Base-by-base conservation (phyloP, 2,797 vertebrate genomes). In the Takifugu ocellatus region DNA sequence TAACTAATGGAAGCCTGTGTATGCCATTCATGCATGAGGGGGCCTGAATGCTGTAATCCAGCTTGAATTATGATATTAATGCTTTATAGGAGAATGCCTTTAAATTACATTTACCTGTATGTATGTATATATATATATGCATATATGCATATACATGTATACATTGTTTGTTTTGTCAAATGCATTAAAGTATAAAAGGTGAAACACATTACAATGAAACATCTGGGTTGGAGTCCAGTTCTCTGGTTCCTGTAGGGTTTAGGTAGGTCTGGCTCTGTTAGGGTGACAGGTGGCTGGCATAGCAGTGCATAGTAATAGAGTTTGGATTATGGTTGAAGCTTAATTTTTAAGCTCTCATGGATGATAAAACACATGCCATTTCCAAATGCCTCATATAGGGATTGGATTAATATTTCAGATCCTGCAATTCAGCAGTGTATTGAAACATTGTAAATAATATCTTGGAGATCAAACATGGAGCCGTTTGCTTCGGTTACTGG, bases 1-100 rank as follows among this genome's bases (percentile, higher is more conserved):
- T 88, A 89, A 84, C 83, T 89, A 87, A 88, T 85, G 84, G 84
- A 88, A 70, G 84, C 79, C 75, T 81, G 80, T 77, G 75, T 76
- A 69, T 76, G 75, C 79, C 77, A 75, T 85, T 87, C 86, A 88
- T 72, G 86, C 87, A 82, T 87, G 87, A 89, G 59, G 65, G 78
- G 68, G 45, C 59, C 72, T 66, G 78, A 75, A 70, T 79, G 78
- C 70, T 60, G 81, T 79, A 80, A 88, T 86, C 61, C 69, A 60
- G 63, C 54, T 17, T 81, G 73, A 85, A 79, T 63, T 63, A 52
- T 81, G 71, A 84, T 56, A 69, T 66, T 75, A 56, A 74, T 63
- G 49, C 51, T 70, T 70, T 56, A 48, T 53, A 56, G 21, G 33
- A 65, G 48, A 73, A 70, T 65, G 47, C 48, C 52, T 39, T 56